Evolutionary conservation across 2,113 vertebrate genomes (phyloP).

Genomic region (Rafetus swinhoei): DNA sequence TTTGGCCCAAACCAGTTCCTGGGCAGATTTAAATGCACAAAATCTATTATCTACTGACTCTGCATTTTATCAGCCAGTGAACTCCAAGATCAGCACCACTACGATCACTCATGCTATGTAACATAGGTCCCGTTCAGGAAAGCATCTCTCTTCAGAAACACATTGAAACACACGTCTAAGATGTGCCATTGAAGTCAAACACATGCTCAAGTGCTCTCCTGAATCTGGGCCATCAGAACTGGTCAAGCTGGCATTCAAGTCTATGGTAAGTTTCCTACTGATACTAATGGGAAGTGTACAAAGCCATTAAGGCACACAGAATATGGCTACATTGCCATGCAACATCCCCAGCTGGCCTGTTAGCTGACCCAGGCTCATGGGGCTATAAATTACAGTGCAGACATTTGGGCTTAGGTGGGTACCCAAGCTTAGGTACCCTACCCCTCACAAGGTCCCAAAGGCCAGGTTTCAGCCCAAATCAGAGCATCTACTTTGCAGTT

Average conservation of each 20-base stretch:
- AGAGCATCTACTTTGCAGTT: background rate
- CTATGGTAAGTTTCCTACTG: background rate
- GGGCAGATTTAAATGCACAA: background rate
- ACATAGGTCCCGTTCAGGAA: background rate
- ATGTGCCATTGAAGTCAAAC: background rate
- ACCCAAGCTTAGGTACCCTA: background rate
- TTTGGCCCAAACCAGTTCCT: background rate
- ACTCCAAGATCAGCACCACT: background rate
- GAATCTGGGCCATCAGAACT: background rate
- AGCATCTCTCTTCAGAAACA: background rate
- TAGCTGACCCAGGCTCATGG: background rate
- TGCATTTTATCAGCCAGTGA: background rate
- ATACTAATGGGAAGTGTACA: background rate
- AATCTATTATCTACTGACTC: background rate
- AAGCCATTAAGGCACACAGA: background rate
- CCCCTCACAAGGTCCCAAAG: background rate
- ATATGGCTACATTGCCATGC: background rate
- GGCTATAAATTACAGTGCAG: background rate
- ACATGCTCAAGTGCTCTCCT: background rate
- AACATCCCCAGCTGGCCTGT: background rate
- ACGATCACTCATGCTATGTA: background rate
- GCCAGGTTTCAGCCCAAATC: background rate
- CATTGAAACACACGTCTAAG: background rate
- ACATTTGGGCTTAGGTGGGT: background rate
- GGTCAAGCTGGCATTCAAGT: background rate